Conservation (phyloP, 2,888 invertebrate species). For the Dynastes tityus region DNA sequence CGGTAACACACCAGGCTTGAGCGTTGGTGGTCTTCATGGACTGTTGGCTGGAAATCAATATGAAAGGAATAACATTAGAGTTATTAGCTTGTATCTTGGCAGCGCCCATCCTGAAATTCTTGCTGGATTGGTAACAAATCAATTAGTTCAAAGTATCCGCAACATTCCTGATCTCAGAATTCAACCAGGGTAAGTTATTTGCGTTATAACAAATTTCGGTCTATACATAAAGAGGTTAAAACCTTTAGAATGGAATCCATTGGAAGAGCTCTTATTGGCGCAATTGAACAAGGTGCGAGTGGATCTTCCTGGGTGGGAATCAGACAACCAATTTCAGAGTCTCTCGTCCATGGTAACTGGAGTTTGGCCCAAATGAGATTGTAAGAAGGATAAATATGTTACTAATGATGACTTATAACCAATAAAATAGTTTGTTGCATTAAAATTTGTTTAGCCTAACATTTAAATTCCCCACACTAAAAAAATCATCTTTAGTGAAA, state of each 20-base stretch:
- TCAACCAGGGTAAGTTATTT: constrained; percentile 28
- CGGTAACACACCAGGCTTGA: not conserved
- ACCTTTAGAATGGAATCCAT: constrained; percentile 20
- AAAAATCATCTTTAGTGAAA: too few species aligned
- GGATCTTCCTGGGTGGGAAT: constrained; percentile 39
- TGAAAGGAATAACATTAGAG: constrained; percentile 33
- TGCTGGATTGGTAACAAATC: not conserved
- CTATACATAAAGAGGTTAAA: not conserved
- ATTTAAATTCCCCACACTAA: not conserved
- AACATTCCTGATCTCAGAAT: constrained; percentile 32
- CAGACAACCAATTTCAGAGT: constrained; percentile 1
- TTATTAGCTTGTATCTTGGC: constrained; percentile 29
- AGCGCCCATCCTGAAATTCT: constrained; percentile 9
- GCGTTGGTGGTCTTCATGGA: not conserved
- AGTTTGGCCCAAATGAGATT: constrained; percentile 29
- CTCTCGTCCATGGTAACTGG: constrained; percentile 28
- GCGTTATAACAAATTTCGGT: not conserved
- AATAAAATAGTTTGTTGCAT: constrained; percentile 32
- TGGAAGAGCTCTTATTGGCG: constrained; percentile 29
- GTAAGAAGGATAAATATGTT: constrained; percentile 22
- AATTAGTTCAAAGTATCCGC: constrained; percentile 20
- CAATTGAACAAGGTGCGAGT: constrained; percentile 29
- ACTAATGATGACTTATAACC: not conserved
- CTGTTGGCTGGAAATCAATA: constrained; percentile 30
- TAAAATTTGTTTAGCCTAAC: constrained; percentile 11